Percentiles rank a stretch among this genome's conserved stretches.
phyloP scores from a whole-genome alignment of 2,888 invertebrate species.

The Drosophila macrothrix region DNA sequence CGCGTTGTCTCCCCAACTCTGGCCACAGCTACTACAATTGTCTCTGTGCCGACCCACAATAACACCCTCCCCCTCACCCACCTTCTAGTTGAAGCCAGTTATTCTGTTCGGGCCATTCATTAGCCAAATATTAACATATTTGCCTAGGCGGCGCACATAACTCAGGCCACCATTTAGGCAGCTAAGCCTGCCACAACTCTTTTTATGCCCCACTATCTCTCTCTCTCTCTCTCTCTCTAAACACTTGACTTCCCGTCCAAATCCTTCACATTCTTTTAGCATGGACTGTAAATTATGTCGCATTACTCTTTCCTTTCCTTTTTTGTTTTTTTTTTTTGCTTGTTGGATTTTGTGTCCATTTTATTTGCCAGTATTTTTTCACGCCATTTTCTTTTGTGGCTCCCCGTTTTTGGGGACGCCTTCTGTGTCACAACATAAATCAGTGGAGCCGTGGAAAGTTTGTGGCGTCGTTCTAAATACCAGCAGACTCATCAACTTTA shows the following conservation, averaged over 20 bases:
- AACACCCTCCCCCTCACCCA: background rate
- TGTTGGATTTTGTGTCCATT: conserved; percentile 17
- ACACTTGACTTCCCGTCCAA: conserved; percentile 31
- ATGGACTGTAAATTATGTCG: conserved; percentile 69
- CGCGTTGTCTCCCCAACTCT: conserved; percentile 13
- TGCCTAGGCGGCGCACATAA: conserved; percentile 64
- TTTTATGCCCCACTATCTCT: conserved; percentile 29
- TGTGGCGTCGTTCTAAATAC: conserved; percentile 10
- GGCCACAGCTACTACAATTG: conserved; percentile 69
- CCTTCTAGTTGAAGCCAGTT: background rate
- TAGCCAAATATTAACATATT: conserved; percentile 80
- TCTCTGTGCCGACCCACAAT: conserved; percentile 33
- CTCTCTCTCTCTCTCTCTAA: background rate
- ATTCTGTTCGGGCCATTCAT: conserved; percentile 57
- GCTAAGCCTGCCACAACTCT: conserved; percentile 47
- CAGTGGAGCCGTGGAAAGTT: conserved; percentile 38
- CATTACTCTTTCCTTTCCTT: conserved; percentile 47
- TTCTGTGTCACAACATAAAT: conserved; percentile 62
- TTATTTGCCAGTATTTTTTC: conserved; percentile 48
- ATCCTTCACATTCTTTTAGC: conserved; percentile 31
- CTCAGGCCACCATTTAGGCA: conserved; percentile 63
- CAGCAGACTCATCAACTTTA: conserved; percentile 50
- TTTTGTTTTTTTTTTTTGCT: background rate
- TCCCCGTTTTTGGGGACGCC: conserved; percentile 5
- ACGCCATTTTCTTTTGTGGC: conserved; percentile 48